phyloP scores from a whole-genome alignment of 2,888 invertebrate species.

The Drosophila macrospina region DNA sequence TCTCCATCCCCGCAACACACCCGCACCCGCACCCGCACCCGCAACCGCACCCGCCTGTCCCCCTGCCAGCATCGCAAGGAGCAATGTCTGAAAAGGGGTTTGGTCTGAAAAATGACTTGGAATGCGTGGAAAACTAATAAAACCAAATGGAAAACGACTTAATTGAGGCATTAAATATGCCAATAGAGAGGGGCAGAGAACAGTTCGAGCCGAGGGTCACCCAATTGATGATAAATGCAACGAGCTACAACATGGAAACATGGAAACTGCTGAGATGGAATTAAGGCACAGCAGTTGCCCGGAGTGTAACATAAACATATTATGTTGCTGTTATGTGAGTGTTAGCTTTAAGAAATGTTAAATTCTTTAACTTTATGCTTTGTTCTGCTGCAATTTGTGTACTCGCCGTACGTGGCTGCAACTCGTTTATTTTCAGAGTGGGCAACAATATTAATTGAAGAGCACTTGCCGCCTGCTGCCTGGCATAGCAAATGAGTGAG shows the following conservation, averaged over 20 bases:
- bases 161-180: conserved; percentile 73
- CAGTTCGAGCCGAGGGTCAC: conserved; percentile 25
- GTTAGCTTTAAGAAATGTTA: conserved; percentile 10
- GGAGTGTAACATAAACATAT: conserved; percentile 12
- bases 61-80: background rate
- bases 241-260: conserved; percentile 26
- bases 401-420: conserved; percentile 33
- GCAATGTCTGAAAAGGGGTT: conserved; percentile 18
- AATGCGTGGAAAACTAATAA: conserved; percentile 61
- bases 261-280: conserved; percentile 10
- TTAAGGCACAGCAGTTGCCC: conserved; percentile 37
- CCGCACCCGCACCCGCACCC: no score
- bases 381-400: conserved; percentile 3
- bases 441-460: conserved; percentile 68
- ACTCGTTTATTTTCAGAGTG: conserved; percentile 58
- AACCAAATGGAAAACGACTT: conserved; percentile 58
- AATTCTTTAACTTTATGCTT: conserved; percentile 3
- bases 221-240: conserved; percentile 57
- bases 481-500: conserved; percentile 51
- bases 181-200: conserved; percentile 14
- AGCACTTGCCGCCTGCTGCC: conserved; percentile 57
- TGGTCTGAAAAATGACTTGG: conserved; percentile 38
- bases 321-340: conserved; percentile 9
- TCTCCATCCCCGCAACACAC: no score
- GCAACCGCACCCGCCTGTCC: background rate